These are phyloP conservation scores for Drosophila suzukii DNA, from an alignment of 1,140 invertebrate genomes.

Conservation along the genomic window DNA sequence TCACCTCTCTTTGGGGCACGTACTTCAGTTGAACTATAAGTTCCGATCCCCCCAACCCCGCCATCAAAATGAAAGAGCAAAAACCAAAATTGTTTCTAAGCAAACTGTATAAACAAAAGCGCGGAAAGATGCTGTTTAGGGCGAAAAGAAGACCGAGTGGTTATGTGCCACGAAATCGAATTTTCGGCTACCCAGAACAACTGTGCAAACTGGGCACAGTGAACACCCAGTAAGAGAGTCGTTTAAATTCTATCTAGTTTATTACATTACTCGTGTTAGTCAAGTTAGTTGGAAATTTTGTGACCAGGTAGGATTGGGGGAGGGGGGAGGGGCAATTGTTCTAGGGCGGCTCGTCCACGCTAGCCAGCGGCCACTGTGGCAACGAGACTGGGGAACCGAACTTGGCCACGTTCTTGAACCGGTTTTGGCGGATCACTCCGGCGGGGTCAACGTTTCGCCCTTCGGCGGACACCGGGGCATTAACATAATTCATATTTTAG, in stretches of 20 bases:
- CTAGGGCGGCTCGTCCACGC: constrained; percentile 18
- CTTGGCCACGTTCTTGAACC: constrained; percentile 70
- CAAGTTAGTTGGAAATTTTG: constrained; percentile 23
- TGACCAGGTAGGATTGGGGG: constrained; percentile 3
- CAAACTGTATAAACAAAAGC: constrained; percentile 34
- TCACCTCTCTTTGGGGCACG: constrained; percentile 11
- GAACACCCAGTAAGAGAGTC: constrained; percentile 9
- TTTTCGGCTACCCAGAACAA: constrained; percentile 38
- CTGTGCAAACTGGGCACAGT: constrained; percentile 56
- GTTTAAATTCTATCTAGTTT: constrained; percentile 42
- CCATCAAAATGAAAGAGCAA: background rate
- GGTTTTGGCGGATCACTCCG: constrained; percentile 51
- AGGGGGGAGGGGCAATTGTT: constrained; percentile 43
- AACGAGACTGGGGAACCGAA: constrained; percentile 17
- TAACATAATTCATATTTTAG: constrained; percentile 35
- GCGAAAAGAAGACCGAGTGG: background rate
- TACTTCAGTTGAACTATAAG: background rate
- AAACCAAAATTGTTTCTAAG: constrained; percentile 6
- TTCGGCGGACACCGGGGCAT: constrained; percentile 12
- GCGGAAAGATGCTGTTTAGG: background rate
- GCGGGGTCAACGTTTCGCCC: constrained; percentile 70
- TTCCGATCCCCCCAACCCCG: background rate
- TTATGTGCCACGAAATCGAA: constrained; percentile 32
- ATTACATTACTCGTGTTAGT: constrained; percentile 36
- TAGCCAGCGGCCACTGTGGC: constrained; percentile 29